Base-by-base conservation (phyloP, 37 sponge, comb jelly and placozoan species). In the Diacarnus erythraeanus region DNA sequence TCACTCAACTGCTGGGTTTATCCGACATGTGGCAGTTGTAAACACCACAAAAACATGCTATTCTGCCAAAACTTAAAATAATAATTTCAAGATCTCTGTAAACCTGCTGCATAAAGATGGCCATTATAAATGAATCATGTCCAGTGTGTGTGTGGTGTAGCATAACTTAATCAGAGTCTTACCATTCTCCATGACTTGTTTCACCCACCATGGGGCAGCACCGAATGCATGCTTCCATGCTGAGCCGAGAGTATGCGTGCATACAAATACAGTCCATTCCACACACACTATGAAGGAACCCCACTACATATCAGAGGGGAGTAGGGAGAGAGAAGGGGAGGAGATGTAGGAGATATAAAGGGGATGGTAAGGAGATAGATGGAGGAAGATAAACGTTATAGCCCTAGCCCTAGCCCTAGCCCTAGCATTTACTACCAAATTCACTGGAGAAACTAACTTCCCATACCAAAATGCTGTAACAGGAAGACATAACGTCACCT, bases 161-260 rank as follows among this genome's bases (percentile, higher is more conserved):
- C 12, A 12, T 47, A 47, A 6, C 51, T 15, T 47, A 47, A 47
- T 47, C 10, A 47, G 12, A 35, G 21, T 58, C 86, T 38, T 37
- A 90, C 91, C 91, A 73, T 90, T 85, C 10, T 81, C 91, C 91
- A 90, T 90, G 38, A 85, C 86, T n/a, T 57, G 35, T 54, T 85
- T 90, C 44, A 85, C 91, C 86, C 86, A 85, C 74, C 66, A 76
- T 3, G 91, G 91, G 66, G 91, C 86, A 20, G 43, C 59, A 5
- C 70, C 86, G 69, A 90, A 90, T 18, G 81, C 67, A 0, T 71
- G 64, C 74, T 90, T 90, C 91, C 91, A 90, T 36, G 44, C 26
- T 37, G 64, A 26, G 36, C 91, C 91, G 0, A 72, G 58, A 0
- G 80, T 76, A 51, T 90, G 91, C 0, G 91, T 90, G 60, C 91